A percentile compares a stretch with the other conserved stretches of the same genome.
phyloP scores from a whole-genome alignment of 2,888 invertebrate species.

The Cheilosia pagana region DNA sequence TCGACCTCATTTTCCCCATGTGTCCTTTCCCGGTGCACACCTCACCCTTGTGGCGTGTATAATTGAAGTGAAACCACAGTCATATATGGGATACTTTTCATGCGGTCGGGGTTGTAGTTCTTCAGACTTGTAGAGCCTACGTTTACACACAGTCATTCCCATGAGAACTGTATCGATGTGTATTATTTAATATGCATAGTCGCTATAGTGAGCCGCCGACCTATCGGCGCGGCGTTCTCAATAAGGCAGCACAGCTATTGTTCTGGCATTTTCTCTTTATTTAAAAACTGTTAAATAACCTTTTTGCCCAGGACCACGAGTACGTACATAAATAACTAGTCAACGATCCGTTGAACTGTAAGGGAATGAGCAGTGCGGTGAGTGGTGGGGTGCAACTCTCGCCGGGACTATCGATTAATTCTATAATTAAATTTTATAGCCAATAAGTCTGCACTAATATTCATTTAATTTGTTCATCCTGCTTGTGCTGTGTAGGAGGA shows the following conservation, averaged over 20 bases:
- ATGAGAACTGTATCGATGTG: conserved; percentile 1
- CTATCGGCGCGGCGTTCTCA: not conserved
- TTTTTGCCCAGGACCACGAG: conserved; percentile 42
- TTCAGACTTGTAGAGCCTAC: conserved; percentile 35
- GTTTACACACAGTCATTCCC: conserved; percentile 2
- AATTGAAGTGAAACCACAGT: conserved; percentile 72
- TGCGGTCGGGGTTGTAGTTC: conserved; percentile 25
- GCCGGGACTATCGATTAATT: conserved; percentile 57
- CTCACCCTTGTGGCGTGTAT: conserved; percentile 50
- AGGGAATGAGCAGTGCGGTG: conserved; percentile 15
- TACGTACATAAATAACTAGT: conserved; percentile 66
- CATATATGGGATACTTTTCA: conserved; percentile 35
- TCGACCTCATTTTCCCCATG: conserved; percentile 68
- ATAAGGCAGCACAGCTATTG: conserved; percentile 2
- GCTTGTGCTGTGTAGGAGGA: not conserved
- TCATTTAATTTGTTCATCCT: conserved; percentile 56
- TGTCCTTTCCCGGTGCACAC: conserved; percentile 65
- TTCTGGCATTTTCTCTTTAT: conserved; percentile 36
- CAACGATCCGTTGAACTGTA: conserved; percentile 61
- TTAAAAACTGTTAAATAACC: conserved; percentile 61
- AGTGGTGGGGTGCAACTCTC: conserved; percentile 8
- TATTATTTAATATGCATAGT: not conserved
- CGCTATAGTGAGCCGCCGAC: conserved; percentile 14
- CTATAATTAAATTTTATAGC: conserved; percentile 70
- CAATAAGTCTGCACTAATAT: conserved; percentile 64